Conservation (phyloP, 2,113 vertebrate genomes). For the Morone saxatilis region DNA sequence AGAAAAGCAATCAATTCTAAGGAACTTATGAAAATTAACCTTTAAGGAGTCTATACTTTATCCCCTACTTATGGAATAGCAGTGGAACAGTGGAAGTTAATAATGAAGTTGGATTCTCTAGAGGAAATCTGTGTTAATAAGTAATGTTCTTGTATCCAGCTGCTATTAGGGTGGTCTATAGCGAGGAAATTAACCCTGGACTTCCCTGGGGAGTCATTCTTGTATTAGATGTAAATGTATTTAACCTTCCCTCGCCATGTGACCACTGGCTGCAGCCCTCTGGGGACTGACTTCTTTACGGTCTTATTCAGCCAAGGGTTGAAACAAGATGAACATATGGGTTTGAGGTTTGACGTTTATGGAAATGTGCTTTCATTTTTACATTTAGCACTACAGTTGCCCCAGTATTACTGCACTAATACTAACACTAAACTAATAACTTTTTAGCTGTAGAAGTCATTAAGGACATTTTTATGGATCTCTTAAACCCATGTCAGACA, state of each 20-base stretch:
- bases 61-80: conserved; percentile 27
- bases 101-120: conserved; percentile 51
- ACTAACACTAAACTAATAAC: too few relatives aligned
- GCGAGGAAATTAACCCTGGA: conserved; percentile 48
- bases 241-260: conserved; percentile 34
- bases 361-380: background rate
- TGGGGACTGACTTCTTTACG: background rate
- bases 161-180: conserved; percentile 35
- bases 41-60: conserved; percentile 7
- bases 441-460: conserved; percentile 7
- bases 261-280: background rate
- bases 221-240: conserved; percentile 47
- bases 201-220: conserved; percentile 44
- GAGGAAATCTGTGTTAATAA: conserved; percentile 56
- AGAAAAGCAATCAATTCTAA: conserved; percentile 23
- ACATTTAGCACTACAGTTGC: background rate
- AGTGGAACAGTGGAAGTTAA: conserved; percentile 19
- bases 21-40: conserved; percentile 32
- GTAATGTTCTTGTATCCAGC: conserved; percentile 44
- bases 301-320: conserved; percentile 4
- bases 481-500: background rate
- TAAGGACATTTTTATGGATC: background rate
- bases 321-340: background rate
- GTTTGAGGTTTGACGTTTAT: background rate
- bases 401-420: background rate